phyloP scores from a whole-genome alignment of 2,888 invertebrate genomes.

The Brachylomia viminalis region DNA sequence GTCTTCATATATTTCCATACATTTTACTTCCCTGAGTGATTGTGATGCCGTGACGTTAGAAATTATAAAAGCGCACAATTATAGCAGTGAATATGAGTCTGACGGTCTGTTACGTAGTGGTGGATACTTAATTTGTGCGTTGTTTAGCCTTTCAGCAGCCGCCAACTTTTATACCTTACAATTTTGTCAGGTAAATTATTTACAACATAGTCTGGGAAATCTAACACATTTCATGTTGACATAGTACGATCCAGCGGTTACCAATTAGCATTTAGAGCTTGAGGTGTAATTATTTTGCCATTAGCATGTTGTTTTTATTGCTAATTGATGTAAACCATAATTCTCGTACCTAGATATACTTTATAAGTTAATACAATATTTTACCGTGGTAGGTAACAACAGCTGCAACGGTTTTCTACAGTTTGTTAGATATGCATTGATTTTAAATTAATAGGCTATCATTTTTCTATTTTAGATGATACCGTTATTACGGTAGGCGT shows the following conservation, averaged over 20 bases:
- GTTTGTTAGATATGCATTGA: slow-evolving; percentile 56
- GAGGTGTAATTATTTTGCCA: slow-evolving; percentile 37
- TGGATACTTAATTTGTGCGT: neutral
- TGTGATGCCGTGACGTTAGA: neutral
- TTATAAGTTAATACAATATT: neutral
- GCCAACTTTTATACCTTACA: neutral
- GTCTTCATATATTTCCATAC: neutral
- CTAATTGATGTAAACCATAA: neutral
- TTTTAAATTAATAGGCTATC: slow-evolving; percentile 60
- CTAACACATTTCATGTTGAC: slow-evolving; percentile 38
- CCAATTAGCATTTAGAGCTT: slow-evolving; percentile 41
- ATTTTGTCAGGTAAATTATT: slow-evolving; percentile 15
- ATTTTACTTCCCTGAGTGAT: neutral
- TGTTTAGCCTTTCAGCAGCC: neutral
- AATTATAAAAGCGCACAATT: neutral
- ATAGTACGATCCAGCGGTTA: slow-evolving; percentile 14
- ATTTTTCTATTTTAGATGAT: slow-evolving; percentile 56
- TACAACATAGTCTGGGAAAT: slow-evolving; percentile 40
- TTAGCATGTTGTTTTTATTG: neutral
- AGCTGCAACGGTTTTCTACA: slow-evolving; percentile 19
- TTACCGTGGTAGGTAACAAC: slow-evolving; percentile 5
- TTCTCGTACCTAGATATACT: slow-evolving; percentile 4
- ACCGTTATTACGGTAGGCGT: slow-evolving; percentile 65
- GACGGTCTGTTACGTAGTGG: neutral
- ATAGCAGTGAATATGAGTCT: neutral